Base-by-base conservation (phyloP, 2,797 vertebrate genomes). In the Fundulus diaphanus region DNA sequence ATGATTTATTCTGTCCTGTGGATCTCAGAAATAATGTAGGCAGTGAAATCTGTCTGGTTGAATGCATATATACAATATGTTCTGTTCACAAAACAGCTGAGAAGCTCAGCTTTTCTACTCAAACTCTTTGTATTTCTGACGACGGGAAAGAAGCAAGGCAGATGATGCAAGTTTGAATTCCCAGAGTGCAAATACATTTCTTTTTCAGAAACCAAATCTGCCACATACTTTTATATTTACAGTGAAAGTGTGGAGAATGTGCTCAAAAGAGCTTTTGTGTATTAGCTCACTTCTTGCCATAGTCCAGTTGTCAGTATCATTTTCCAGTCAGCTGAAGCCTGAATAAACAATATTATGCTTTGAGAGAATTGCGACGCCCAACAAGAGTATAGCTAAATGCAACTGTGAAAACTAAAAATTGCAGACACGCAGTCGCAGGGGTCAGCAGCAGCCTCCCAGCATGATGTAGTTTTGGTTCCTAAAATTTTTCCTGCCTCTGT, bases 371-470 rank as follows among this genome's bases (percentile, higher is more conserved):
- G 51, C 33, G 15, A 48, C 27, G 29, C 16, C 48, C 56, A 75
- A 44, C n/a, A 80, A 22, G 31, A 11, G 29, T 42, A 48, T 22
- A 65, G 22, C 31, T 63, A 40, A 42, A 29, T 72, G 56, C 33
- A 74, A 76, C 77, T 77, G 68, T 51, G 29, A n/a, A 73, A 72
- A 59, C 7, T 67, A 22, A 68, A 70, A 63, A 22, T 18, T 76
- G n/a, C 22, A 61, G 46, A n/a, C 40, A 59, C 7, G 24, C 42
- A 22, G 42, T 49, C 54, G 67, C 42, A 35, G 0, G 24, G 69
- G 44, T 70, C 71, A 70, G 59, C 56, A 73, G 70, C 44, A 37
- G 54, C 35, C 75, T 57, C 68, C 13, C 48, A 35, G 2, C 42
- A 54, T 1, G 13, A 68, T 66, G 22, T 27, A 49, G 31, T 63